Conservation (phyloP, 37 sponge, comb jelly and placozoan genomes). For the Ianthella basta region DNA sequence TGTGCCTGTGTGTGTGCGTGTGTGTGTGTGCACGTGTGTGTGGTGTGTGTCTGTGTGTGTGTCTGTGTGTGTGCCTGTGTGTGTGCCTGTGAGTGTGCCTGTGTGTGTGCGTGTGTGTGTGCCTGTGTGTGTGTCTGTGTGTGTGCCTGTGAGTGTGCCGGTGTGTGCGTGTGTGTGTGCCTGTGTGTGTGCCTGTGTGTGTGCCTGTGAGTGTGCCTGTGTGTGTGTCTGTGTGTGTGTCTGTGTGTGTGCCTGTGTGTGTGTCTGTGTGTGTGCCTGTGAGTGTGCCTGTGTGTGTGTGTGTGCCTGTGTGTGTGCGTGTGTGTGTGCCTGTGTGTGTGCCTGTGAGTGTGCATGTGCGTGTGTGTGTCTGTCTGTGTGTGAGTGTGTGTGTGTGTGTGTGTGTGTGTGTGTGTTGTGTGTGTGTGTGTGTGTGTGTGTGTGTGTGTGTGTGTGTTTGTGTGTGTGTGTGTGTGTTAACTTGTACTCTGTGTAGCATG, state of each 20-base stretch:
- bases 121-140: conserved; percentile 8
- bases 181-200: conserved; percentile 27
- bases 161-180: background rate
- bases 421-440: no score
- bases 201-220: conserved; percentile 10
- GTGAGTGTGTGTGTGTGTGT: background rate
- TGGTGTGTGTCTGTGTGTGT: no score
- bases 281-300: conserved; percentile 23
- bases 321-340: conserved; percentile 20
- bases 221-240: background rate
- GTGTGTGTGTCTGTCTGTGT: conserved; percentile 30
- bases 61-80: no score
- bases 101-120: conserved; percentile 21
- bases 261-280: conserved; percentile 6
- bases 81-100: no score
- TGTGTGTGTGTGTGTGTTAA: no score
- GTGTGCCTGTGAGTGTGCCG: background rate
- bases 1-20: background rate
- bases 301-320: conserved; percentile 2
- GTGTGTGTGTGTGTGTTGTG: no score
- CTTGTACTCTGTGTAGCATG: no score
- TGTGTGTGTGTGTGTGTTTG: no score
- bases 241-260: background rate
- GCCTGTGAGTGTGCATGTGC: conserved; percentile 18
- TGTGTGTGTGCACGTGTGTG: no score